Percentiles rank a stretch among this genome's conserved stretches.
phyloP scores from a whole-genome alignment of 2,797 vertebrate genomes.

The Adrianichthys oophorus region DNA sequence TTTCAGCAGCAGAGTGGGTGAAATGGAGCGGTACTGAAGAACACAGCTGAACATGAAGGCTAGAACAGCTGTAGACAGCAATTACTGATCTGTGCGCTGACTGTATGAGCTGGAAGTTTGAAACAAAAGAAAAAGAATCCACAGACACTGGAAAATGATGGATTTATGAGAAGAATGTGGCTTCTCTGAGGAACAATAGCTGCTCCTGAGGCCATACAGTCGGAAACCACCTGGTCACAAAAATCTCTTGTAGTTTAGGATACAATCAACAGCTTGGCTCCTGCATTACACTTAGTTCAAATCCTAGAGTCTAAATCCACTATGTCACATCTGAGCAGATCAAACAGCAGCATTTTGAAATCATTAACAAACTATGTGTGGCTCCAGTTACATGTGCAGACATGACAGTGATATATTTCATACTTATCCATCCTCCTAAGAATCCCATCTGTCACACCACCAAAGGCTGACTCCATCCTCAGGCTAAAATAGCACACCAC shows the following conservation, averaged over 20 bases:
- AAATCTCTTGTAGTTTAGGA: slow-evolving; percentile 52
- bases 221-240: slow-evolving; percentile 56
- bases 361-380: background rate
- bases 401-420: too few species aligned
- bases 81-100: too few species aligned
- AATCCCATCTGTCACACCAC: too few species aligned
- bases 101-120: too few species aligned
- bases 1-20: slow-evolving; percentile 8
- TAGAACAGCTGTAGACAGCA: slow-evolving; percentile 6
- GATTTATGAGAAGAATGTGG: slow-evolving; percentile 19
- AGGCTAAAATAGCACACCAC: too few species aligned
- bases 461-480: too few species aligned
- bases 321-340: background rate
- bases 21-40: slow-evolving; percentile 11
- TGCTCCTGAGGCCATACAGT: slow-evolving; percentile 27
- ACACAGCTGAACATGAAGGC: slow-evolving; percentile 18
- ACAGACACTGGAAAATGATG: slow-evolving; percentile 22
- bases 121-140: slow-evolving; percentile 10
- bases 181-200: slow-evolving; percentile 43
- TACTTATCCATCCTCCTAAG: too few species aligned
- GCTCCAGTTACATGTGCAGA: too few species aligned
- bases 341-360: slow-evolving; percentile 19
- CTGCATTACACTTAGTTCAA: slow-evolving; percentile 37
- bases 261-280: slow-evolving; percentile 47
- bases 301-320: slow-evolving; percentile 34